Evolutionary conservation across 2,888 invertebrate genomes (phyloP).

Genomic region (Imbricaverruca yamaguchii): DNA sequence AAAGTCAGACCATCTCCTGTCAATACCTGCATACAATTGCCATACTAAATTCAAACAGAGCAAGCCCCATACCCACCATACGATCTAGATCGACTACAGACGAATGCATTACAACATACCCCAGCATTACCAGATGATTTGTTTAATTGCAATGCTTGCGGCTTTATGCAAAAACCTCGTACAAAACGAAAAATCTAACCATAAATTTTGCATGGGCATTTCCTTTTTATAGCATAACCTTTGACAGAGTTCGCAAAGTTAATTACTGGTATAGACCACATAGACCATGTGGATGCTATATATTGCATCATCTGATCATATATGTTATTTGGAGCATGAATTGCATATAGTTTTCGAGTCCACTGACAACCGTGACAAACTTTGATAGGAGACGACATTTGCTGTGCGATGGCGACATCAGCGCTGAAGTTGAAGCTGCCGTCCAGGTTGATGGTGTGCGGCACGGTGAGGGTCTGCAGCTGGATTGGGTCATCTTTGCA

Average conservation of each 20-base stretch:
- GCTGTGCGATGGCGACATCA: not conserved
- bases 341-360: not conserved
- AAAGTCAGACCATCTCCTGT: too few relatives aligned
- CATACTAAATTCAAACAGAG: too few relatives aligned
- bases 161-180: too few relatives aligned
- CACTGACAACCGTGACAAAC: not conserved
- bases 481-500: not conserved
- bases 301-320: not conserved
- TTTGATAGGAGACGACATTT: not conserved
- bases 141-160: too few relatives aligned
- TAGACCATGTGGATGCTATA: not conserved
- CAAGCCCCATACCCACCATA: too few relatives aligned
- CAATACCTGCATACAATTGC: too few relatives aligned
- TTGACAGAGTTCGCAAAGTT: too few relatives aligned
- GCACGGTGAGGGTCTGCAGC: not conserved
- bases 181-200: not conserved
- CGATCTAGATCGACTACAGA: too few relatives aligned
- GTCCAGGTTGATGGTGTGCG: not conserved
- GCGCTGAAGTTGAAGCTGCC: not conserved
- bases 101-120: too few relatives aligned
- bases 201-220: not conserved
- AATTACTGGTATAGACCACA: not conserved
- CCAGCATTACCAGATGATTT: too few relatives aligned
- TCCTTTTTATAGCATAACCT: too few relatives aligned
- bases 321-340: not conserved